These are phyloP conservation scores for Formica exsecta DNA, from an alignment of 1,140 invertebrate genomes.

Conservation along the genomic window DNA sequence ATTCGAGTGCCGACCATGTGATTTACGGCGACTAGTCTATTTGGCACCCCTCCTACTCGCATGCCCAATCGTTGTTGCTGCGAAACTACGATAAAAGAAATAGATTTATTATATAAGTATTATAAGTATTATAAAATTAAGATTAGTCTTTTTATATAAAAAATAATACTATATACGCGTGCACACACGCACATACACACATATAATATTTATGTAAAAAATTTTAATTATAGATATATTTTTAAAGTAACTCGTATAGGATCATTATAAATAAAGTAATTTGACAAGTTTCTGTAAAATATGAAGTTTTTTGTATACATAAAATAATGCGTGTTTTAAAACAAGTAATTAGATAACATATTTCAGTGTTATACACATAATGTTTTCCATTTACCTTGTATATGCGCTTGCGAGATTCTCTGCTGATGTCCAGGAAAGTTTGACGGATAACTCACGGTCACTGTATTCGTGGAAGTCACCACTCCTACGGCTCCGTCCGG, in stretches of 20 bases:
- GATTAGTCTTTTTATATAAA: too few species aligned
- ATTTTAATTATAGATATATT: too few species aligned
- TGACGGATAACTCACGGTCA: conserved; percentile 88
- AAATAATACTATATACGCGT: too few species aligned
- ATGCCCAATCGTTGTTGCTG: conserved; percentile 83
- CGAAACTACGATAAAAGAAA: conserved; percentile 65
- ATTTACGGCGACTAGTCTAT: conserved; percentile 83
- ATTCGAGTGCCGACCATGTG: conserved; percentile 85
- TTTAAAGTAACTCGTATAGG: too few species aligned
- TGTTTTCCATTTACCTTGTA: conserved; percentile 79
- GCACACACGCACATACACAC: too few species aligned
- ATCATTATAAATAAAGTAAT: neutral
- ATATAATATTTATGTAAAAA: too few species aligned
- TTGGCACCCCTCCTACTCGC: conserved; percentile 81
- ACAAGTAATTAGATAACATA: neutral
- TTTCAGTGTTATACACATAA: neutral
- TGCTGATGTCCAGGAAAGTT: conserved; percentile 85
- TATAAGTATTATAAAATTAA: too few species aligned
- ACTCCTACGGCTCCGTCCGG: conserved; percentile 89
- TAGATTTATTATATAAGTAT: neutral
- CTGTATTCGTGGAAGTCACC: conserved; percentile 89
- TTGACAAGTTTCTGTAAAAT: neutral
- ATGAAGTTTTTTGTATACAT: neutral
- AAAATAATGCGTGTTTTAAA: neutral
- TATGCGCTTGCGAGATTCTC: conserved; percentile 80